Percentiles rank a stretch among this genome's conserved stretches.
Conservation (phyloP, 2,888 invertebrate species). For the Chaetogeoica ovagalla region DNA sequence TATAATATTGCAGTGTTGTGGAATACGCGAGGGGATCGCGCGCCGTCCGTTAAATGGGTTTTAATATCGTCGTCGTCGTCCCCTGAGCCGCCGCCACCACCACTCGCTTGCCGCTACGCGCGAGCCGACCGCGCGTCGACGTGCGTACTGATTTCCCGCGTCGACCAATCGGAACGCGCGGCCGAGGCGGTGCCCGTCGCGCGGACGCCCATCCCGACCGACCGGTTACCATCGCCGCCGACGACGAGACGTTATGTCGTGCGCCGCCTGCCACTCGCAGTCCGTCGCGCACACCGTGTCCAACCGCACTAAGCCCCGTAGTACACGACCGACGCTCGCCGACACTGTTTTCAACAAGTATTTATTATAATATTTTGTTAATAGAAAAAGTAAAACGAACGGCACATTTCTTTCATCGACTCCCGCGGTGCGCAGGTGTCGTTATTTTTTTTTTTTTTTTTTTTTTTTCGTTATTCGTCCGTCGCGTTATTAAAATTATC, state of each 20-base stretch:
- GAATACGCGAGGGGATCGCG: conserved; percentile 2
- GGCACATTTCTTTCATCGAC: no score
- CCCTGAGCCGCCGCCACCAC: neutral
- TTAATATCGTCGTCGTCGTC: conserved; percentile 27
- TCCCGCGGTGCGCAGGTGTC: no score
- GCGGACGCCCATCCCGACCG: conserved; percentile 24
- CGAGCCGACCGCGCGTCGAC: neutral
- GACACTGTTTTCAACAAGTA: no score
- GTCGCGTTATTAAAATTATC: no score
- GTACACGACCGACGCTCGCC: neutral
- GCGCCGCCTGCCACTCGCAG: conserved; percentile 42
- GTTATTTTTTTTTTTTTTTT: no score
- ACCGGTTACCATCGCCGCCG: neutral
- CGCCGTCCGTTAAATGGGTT: conserved; percentile 29
- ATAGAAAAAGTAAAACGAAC: no score
- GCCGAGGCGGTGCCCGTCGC: conserved; percentile 37
- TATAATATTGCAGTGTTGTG: no score
- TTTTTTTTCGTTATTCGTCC: no score
- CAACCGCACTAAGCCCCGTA: conserved; percentile 21
- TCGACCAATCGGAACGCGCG: conserved; percentile 30
- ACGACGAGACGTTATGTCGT: neutral
- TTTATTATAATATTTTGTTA: no score
- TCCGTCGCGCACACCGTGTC: conserved; percentile 36
- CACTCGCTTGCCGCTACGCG: neutral
- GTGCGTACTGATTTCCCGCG: conserved; percentile 46